phyloP scores from a whole-genome alignment of 30 jellyfish, hydroid and myxozoan species.

The Pseudorhiza aurosa region DNA sequence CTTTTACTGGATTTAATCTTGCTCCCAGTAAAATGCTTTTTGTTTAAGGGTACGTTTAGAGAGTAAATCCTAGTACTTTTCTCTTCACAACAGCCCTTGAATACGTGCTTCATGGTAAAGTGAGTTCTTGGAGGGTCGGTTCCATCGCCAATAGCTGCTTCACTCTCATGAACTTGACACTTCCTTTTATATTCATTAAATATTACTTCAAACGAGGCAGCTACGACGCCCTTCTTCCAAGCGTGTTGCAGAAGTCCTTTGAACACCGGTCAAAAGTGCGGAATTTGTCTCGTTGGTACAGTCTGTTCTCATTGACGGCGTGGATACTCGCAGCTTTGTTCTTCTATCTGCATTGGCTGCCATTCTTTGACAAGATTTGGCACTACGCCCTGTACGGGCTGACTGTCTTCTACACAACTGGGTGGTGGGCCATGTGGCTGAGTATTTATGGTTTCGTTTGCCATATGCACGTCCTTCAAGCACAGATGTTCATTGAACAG shows the following conservation, averaged over 20 bases:
- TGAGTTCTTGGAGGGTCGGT: conserved; percentile 42
- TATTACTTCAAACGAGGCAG: conserved; percentile 70
- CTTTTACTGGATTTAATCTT: too few relatives aligned
- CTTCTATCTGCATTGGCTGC: conserved; percentile 67
- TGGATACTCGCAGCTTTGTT: conserved; percentile 51
- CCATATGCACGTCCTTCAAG: conserved; percentile 64
- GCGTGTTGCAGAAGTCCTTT: conserved; percentile 58
- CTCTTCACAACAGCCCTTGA: conserved; percentile 16
- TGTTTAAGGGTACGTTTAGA: too few relatives aligned
- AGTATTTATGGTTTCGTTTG: conserved; percentile 82
- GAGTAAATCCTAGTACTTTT: background rate
- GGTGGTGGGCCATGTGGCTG: conserved; percentile 94
- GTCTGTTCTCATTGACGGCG: conserved; percentile 23
- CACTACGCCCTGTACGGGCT: conserved; percentile 41
- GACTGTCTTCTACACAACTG: conserved; percentile 54
- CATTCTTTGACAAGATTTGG: conserved; percentile 49
- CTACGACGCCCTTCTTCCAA: conserved; percentile 39
- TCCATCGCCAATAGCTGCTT: conserved; percentile 62
- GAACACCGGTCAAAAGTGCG: conserved; percentile 48
- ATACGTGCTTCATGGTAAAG: conserved; percentile 23
- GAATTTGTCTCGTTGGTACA: conserved; percentile 29
- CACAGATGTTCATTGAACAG: conserved; percentile 31
- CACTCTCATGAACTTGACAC: conserved; percentile 63
- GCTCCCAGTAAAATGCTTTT: too few relatives aligned
- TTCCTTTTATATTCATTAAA: conserved; percentile 66